Evolutionary conservation across 2,797 vertebrate species (phyloP), one percentile per base, ranked within the genome.

Genomic region (Sebastes minor): DNA sequence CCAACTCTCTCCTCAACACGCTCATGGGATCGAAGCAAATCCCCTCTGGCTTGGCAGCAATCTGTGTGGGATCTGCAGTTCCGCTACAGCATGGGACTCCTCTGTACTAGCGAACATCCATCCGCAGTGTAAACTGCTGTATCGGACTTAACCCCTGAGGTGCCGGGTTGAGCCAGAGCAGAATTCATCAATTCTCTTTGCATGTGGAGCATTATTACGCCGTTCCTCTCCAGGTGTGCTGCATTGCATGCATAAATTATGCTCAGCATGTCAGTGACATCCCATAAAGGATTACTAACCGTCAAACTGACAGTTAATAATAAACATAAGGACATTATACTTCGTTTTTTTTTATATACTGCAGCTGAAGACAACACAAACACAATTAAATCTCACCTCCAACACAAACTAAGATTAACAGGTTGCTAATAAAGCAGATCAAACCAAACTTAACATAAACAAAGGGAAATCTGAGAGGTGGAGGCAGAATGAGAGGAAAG

Each of bases 81-180:
- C 92, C 84, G 92, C 92, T 94, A 93, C 92, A 93, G 92, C 90
- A 90, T 91, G 91, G 92, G 94, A 93, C 93, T 94, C 92, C 92
- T 92, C 94, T 91, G 90, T 92, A 92, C 93, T 91, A 93, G 94
- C 85, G 92, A 94, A 91, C 93, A 95, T 93, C 93, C 93, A 95
- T 91, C 95, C 93, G 95, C 95, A 96, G 94, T 95, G 94, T 89
- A 95, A 96, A 95, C 90, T 96, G 95, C 95, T 95, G 95, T 96
- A 95, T 91, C 79, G 94, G 93, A 94, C 83, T 96, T 96, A 96
- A 96, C 95, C 92, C 93, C 86, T 66, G 14, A 89, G 65, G 77
- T 67, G 85, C 94, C 76, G 42, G 0, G 38, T 30, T 59, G 73
- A 77, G 80, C 73, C 23, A 28, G 27, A 78, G 83, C 42, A 80